These are phyloP conservation scores for Congeria kusceri DNA, from an alignment of 2,888 invertebrate genomes.

Conservation along the genomic window DNA sequence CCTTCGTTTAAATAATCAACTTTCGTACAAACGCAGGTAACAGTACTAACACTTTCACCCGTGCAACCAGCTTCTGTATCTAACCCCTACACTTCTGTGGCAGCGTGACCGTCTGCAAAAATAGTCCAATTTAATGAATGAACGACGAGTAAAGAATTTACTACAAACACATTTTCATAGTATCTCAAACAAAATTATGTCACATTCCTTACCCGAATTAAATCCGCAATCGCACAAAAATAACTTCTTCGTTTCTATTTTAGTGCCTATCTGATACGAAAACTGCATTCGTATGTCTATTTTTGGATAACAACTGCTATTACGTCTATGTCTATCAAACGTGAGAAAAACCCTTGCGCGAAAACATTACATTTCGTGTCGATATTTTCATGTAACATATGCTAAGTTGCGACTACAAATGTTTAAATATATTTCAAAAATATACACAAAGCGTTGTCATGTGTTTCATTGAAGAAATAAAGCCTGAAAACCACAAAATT, in stretches of 20 bases:
- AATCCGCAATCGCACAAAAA: constrained; percentile 66
- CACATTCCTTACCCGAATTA: constrained; percentile 68
- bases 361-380: background rate
- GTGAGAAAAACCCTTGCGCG: constrained; percentile 49
- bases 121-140: no score
- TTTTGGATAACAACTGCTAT: constrained; percentile 62
- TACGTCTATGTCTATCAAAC: constrained; percentile 53
- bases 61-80: no score
- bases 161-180: constrained; percentile 52
- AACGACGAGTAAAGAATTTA: constrained; percentile 17
- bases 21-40: no score
- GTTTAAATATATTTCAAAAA: background rate
- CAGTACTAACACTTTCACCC: no score
- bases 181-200: constrained; percentile 56
- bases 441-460: background rate
- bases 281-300: constrained; percentile 61
- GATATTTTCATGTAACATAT: background rate
- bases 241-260: constrained; percentile 66
- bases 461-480: background rate
- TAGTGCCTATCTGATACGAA: constrained; percentile 62
- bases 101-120: no score
- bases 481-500: background rate
- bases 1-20: no score
- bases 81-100: no score
- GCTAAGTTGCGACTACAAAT: no score